A percentile compares a stretch with the other conserved stretches of the same genome.
These are phyloP conservation scores for Tromatobia lineatoria DNA, from an alignment of 2,888 invertebrate species.

Conservation along the genomic window DNA sequence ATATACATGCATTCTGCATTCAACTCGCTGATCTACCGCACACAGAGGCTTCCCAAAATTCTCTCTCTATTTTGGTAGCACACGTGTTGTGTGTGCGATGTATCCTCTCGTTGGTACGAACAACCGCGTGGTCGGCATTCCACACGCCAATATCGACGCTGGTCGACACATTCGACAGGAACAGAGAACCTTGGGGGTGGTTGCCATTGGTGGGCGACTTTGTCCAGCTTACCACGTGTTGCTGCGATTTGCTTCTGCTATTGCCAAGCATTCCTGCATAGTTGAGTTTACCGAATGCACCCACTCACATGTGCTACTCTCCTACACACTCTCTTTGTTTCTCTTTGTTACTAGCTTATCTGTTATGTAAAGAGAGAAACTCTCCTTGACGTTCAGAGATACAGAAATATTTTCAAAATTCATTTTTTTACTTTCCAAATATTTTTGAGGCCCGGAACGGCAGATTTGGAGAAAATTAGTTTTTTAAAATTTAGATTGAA, in stretches of 20 bases:
- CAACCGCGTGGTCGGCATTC: conserved; percentile 49
- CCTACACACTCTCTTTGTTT: neutral
- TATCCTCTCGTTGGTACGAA: conserved; percentile 1
- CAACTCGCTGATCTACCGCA: neutral
- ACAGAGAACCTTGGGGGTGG: conserved; percentile 18
- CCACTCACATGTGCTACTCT: neutral
- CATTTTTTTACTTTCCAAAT: neutral
- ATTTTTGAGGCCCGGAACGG: no score
- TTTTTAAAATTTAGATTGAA: neutral
- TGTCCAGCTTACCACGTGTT: conserved; percentile 55
- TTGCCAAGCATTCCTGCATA: conserved; percentile 7
- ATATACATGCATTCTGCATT: conserved; percentile 7
- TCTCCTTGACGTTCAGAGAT: neutral
- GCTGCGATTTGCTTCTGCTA: conserved; percentile 30
- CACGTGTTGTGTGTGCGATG: conserved; percentile 5
- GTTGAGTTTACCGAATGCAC: conserved; percentile 10
- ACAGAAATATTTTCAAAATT: neutral
- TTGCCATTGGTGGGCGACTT: conserved; percentile 44
- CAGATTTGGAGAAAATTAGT: neutral
- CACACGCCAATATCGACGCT: conserved; percentile 53
- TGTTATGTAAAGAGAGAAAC: neutral
- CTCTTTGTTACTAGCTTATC: conserved; percentile 5
- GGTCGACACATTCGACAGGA: conserved; percentile 39
- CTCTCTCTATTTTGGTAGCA: conserved; percentile 19
- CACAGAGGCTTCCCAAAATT: conserved; percentile 14